Conservation (phyloP, 2,113 vertebrate species). For the Dolichotis patagonum region DNA sequence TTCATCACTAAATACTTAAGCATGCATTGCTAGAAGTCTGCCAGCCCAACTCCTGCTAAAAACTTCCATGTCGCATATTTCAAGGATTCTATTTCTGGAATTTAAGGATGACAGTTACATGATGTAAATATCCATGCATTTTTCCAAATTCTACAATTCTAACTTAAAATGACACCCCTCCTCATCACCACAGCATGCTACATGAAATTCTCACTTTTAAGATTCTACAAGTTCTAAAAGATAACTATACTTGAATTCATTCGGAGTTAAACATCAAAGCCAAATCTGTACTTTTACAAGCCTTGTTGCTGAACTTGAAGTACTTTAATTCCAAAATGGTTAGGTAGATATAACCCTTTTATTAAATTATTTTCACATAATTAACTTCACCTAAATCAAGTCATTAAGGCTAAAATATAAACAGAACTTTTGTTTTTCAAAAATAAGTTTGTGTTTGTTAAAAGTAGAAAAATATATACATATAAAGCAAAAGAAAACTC, state of each 20-base stretch:
- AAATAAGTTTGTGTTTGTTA: conserved; percentile 23
- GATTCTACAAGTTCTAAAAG: not conserved
- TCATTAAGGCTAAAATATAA: conserved; percentile 4
- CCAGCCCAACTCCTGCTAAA: not conserved
- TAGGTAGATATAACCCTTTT: not conserved
- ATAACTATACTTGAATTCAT: conserved; percentile 17
- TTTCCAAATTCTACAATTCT: conserved; percentile 30
- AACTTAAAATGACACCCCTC: not conserved
- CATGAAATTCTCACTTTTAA: not conserved
- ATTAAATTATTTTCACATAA: not conserved
- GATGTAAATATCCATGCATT: not conserved
- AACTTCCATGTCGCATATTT: not conserved
- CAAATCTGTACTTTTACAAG: conserved; percentile 20
- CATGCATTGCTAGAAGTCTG: not conserved
- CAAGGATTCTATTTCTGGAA: not conserved
- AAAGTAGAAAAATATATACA: not conserved
- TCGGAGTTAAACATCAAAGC: conserved; percentile 1
- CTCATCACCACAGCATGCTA: not conserved
- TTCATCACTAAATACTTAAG: not conserved
- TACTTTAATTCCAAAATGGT: not conserved
- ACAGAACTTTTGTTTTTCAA: not conserved
- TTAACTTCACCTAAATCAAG: not conserved
- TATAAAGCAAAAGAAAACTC: conserved; percentile 12
- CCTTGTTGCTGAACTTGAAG: conserved; percentile 1
- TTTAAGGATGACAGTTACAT: conserved; percentile 3